Base-by-base conservation (phyloP, 2,888 invertebrate species). In the Agrotis clavis region DNA sequence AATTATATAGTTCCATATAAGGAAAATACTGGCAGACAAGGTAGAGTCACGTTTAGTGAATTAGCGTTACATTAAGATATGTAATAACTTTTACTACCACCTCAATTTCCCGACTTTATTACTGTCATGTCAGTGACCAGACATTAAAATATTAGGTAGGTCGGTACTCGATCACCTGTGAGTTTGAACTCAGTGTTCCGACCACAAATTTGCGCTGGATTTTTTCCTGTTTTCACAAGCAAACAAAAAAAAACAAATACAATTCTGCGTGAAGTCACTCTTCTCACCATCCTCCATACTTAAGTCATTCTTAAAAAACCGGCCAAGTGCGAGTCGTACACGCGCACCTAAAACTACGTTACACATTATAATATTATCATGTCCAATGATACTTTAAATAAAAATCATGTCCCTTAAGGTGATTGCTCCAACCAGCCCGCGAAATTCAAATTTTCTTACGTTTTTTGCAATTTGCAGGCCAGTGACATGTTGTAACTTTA, bases 71-170 rank as follows among this genome's bases (percentile, higher is more conserved):
- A 18, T 19, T 50, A 54, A 62, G 41, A 45, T 59, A n/a, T n/a
- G n/a, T n/a, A 71, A 50, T 59, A 45, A 47, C 21, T 57, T 57
- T 19, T 54, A 61, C n/a, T 4, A 30, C 1, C 19, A 68, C 16
- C 35, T 41, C 25, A 19, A 70, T 77, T 57, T 30, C 21, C 11
- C 41, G 35, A n/a, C 45, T 18, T n/a, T 41, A 48, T 68, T 77
- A 48, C 48, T 54, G 60, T 60, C 25, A 3, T 60, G 60, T 60
- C 35, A 2, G 18, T 51, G 59, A 71, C 48, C 48, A 21, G 63
- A 71, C 9, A 50, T 54, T 35, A 19, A 19, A 51, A 14, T 13
- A 25, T 35, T 18, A 54, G 14, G 35, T 13, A n/a, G n/a, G n/a
- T n/a, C 35, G 6, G 35, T 0, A 60, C 13, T 41, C 41, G 41